Evolutionary conservation across 1,140 invertebrate genomes (phyloP).

Genomic region (Drosophila burlai): DNA sequence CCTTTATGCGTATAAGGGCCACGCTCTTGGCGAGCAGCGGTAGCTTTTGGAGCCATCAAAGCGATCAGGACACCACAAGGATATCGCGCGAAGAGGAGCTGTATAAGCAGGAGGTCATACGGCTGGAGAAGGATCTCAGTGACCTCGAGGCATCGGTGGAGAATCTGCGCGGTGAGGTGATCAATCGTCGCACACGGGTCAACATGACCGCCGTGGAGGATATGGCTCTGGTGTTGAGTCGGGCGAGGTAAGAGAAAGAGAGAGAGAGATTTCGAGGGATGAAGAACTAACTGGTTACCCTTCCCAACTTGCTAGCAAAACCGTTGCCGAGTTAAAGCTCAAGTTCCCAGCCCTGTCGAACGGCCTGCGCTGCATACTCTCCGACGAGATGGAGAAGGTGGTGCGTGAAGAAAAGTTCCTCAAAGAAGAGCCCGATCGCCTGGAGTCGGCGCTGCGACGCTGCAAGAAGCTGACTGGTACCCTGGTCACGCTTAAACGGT

Average conservation of each 20-base stretch:
- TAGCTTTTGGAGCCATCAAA: slow-evolving; percentile 87
- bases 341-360: slow-evolving; percentile 96
- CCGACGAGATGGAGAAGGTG: slow-evolving; percentile 97
- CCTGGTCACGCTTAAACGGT: slow-evolving; percentile 98
- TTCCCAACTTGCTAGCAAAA: slow-evolving; percentile 89
- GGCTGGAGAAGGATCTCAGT: slow-evolving; percentile 96
- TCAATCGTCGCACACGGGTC: slow-evolving; percentile 96
- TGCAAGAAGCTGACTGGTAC: slow-evolving; percentile 99
- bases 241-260: slow-evolving; percentile 88
- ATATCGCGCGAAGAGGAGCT: slow-evolving; percentile 92
- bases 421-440: slow-evolving; percentile 96
- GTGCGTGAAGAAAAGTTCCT: slow-evolving; percentile 98
- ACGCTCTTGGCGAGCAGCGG: slow-evolving; percentile 89
- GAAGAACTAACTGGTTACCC: not conserved
- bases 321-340: slow-evolving; percentile 96
- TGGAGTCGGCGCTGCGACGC: slow-evolving; percentile 95
- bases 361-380: slow-evolving; percentile 93
- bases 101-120: slow-evolving; percentile 95
- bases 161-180: slow-evolving; percentile 96
- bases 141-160: slow-evolving; percentile 98
- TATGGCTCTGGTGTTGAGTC: slow-evolving; percentile 96
- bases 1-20: slow-evolving; percentile 93
- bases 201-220: slow-evolving; percentile 98
- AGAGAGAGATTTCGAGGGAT: accelerated
- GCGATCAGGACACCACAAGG: slow-evolving; percentile 86